A percentile compares a stretch with the other conserved stretches of the same genome.
Evolutionary conservation across 2,797 vertebrate genomes (phyloP).

Genomic region (Clarias platycephalus): DNA sequence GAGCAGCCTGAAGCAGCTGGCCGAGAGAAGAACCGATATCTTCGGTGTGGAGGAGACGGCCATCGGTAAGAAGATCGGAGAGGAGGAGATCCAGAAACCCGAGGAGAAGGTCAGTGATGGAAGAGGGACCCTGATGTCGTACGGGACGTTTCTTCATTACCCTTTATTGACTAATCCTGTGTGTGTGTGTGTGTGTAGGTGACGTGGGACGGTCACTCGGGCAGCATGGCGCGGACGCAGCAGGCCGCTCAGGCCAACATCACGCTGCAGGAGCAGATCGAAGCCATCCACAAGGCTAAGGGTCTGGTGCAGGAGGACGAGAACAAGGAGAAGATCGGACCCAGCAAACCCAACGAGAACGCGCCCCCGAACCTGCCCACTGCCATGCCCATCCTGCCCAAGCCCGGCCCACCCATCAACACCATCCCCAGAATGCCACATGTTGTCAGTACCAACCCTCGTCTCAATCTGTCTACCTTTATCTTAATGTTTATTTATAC

Average conservation of each 20-base stretch:
- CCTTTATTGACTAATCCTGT: background rate
- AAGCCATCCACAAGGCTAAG: constrained; percentile 99
- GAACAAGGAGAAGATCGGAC: constrained; percentile 95
- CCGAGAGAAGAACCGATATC: constrained; percentile 98
- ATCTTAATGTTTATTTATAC: background rate
- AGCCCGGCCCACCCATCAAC: constrained; percentile 75
- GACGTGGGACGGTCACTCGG: constrained; percentile 98
- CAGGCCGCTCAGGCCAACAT: constrained; percentile 99
- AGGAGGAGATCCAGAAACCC: constrained; percentile 98
- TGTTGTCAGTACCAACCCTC: constrained; percentile 68
- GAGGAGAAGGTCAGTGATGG: constrained; percentile 88
- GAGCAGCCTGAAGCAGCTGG: constrained; percentile 97
- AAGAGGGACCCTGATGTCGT: background rate
- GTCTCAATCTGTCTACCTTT: background rate
- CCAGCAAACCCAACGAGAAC: constrained; percentile 92
- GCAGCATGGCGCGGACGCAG: constrained; percentile 98
- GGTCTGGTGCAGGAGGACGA: constrained; percentile 97
- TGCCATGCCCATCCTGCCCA: constrained; percentile 74
- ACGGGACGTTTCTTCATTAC: background rate
- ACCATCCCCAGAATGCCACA: constrained; percentile 79
- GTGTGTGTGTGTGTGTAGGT: constrained; percentile 76
- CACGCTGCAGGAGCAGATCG: constrained; percentile 97
- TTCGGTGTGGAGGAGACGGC: constrained; percentile 98
- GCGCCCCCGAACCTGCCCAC: constrained; percentile 79
- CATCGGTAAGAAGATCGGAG: constrained; percentile 98